Percentiles rank a stretch among this genome's conserved stretches.
These are phyloP conservation scores for Aphidius colemani DNA, from an alignment of 2,888 invertebrate genomes.

Conservation along the genomic window DNA sequence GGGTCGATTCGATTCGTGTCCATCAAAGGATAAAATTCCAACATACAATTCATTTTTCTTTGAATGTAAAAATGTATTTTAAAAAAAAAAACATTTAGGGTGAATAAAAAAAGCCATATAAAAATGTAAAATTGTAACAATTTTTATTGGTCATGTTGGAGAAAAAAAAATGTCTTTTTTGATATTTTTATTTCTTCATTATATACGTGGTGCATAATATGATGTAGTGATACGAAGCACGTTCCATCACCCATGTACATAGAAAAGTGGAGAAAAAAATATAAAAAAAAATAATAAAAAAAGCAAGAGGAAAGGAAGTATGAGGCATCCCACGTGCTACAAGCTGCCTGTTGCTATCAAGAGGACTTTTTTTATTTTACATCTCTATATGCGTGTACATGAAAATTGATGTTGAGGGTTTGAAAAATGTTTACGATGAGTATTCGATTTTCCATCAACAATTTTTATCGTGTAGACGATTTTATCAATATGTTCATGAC, in stretches of 20 bases:
- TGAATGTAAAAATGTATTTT: no score
- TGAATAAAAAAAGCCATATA: no score
- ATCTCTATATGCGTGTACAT: slow-evolving; percentile 1
- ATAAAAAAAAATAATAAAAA: no score
- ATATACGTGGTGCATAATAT: no score
- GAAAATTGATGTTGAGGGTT: slow-evolving; percentile 4
- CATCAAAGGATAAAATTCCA: slow-evolving; percentile 7
- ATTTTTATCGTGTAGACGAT: slow-evolving; percentile 12
- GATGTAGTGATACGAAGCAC: neutral
- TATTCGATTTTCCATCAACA: slow-evolving; percentile 14
- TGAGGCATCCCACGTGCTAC: slow-evolving; percentile 8
- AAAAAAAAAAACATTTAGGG: no score
- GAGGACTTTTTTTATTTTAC: neutral
- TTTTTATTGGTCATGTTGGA: no score
- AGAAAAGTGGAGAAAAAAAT: neutral
- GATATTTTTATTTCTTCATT: no score
- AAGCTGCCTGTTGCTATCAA: slow-evolving; percentile 17
- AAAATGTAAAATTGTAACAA: no score
- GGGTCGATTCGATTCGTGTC: slow-evolving; percentile 14
- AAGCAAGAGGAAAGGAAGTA: neutral
- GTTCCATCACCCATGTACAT: neutral
- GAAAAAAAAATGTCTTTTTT: no score
- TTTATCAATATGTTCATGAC: slow-evolving; percentile 17
- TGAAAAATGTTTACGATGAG: slow-evolving; percentile 16
- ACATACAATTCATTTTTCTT: neutral